Evolutionary conservation across 1,140 invertebrate genomes (phyloP).

Genomic region (Paracyclopina nana): DNA sequence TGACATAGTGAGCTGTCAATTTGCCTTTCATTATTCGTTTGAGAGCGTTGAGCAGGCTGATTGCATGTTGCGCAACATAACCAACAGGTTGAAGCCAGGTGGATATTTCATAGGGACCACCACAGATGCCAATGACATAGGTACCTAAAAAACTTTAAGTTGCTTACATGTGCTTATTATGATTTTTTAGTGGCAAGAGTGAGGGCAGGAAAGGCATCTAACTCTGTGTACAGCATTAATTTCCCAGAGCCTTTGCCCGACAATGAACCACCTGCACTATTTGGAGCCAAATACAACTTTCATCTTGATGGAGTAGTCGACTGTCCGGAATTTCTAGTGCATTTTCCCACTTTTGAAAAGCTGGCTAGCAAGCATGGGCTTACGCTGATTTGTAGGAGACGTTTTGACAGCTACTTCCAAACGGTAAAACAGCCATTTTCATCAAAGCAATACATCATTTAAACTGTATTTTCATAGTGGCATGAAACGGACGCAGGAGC

Average conservation of each 20-base stretch:
- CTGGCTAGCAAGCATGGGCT: constrained; percentile 60
- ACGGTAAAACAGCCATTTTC: too few relatives aligned
- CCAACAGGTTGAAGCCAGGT: constrained; percentile 61
- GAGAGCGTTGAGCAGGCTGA: constrained; percentile 75
- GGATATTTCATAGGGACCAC: constrained; percentile 94
- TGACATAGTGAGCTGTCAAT: constrained; percentile 88
- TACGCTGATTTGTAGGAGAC: constrained; percentile 45
- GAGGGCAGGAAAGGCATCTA: constrained; percentile 58
- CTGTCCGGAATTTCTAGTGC: constrained; percentile 94
- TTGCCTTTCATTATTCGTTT: constrained; percentile 92
- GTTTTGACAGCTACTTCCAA: constrained; percentile 34
- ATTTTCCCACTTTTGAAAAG: constrained; percentile 58
- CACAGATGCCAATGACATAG: constrained; percentile 74
- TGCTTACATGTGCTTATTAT: too few relatives aligned
- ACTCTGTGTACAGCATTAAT: constrained; percentile 61
- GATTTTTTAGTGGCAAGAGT: too few relatives aligned
- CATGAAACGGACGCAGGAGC: constrained; percentile 35
- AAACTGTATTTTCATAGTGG: constrained; percentile 53
- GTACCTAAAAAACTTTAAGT: constrained; percentile 26
- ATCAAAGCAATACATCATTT: too few relatives aligned
- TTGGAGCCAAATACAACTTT: constrained; percentile 93
- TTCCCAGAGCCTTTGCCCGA: constrained; percentile 48
- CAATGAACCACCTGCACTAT: constrained; percentile 44
- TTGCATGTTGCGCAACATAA: constrained; percentile 76
- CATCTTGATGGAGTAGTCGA: constrained; percentile 85